These are phyloP conservation scores for Scaptomyza pallida DNA, from an alignment of 1,140 invertebrate species.

Conservation along the genomic window DNA sequence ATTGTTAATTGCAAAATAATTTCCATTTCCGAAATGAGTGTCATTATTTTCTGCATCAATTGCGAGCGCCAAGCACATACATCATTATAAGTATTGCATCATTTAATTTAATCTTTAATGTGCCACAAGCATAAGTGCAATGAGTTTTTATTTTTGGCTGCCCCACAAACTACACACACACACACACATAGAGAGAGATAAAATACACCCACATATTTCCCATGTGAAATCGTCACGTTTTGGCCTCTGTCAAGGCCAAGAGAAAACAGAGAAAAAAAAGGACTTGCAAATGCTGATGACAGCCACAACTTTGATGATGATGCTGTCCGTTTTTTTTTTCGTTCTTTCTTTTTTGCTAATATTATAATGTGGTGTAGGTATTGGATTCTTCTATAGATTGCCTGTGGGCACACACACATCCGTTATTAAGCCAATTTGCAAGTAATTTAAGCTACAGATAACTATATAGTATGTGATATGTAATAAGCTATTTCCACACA, in stretches of 20 bases:
- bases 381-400: constrained; percentile 23
- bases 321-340: too few species aligned
- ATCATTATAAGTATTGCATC: not conserved
- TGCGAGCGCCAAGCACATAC: not conserved
- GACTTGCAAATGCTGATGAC: constrained; percentile 31
- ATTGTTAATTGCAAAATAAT: not conserved
- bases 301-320: constrained; percentile 39
- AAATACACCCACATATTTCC: not conserved
- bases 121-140: constrained; percentile 18
- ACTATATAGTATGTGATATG: not conserved
- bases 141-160: constrained; percentile 28
- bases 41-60: constrained; percentile 10
- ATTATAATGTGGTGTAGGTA: constrained; percentile 25
- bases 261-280: constrained; percentile 25
- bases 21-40: constrained; percentile 14
- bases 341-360: constrained; percentile 28
- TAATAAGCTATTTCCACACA: constrained; percentile 15
- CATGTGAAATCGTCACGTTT: constrained; percentile 46
- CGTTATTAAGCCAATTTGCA: constrained; percentile 60
- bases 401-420: constrained; percentile 40
- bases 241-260: constrained; percentile 63
- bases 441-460: constrained; percentile 5
- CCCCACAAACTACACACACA: not conserved
- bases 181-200: not conserved
- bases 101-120: constrained; percentile 37